Evolutionary conservation across 2,797 vertebrate species (phyloP).

Genomic region (Tragelaphus eurycerus): DNA sequence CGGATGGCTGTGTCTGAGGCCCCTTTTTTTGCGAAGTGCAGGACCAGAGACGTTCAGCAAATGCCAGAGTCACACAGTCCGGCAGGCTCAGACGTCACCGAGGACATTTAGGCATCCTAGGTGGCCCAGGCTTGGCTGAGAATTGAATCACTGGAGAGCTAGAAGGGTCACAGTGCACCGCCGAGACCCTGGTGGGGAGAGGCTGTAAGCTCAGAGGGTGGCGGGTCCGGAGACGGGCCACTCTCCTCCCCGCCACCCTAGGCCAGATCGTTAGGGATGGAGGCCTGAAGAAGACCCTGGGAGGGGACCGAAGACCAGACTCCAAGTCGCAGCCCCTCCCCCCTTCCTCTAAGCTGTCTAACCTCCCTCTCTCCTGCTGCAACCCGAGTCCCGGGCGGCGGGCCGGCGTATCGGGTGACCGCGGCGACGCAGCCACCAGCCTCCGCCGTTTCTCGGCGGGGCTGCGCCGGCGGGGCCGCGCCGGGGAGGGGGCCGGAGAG

Average conservation of each 20-base stretch:
- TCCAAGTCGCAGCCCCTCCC: slow-evolving; percentile 53
- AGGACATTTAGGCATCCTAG: not conserved
- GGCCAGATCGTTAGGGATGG: not conserved
- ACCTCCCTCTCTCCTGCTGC: slow-evolving; percentile 65
- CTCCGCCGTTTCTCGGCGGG: slow-evolving; percentile 53
- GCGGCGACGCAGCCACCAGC: slow-evolving; percentile 71
- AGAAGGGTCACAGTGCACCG: not conserved
- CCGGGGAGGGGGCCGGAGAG: slow-evolving; percentile 58
- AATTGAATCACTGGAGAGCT: not conserved
- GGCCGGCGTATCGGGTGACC: slow-evolving; percentile 71
- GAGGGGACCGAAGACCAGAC: not conserved
- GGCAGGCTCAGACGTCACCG: not conserved
- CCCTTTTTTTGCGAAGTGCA: not conserved
- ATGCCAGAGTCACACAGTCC: slow-evolving; percentile 42
- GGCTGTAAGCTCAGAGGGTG: not conserved
- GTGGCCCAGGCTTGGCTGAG: not conserved
- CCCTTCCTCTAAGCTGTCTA: slow-evolving; percentile 23
- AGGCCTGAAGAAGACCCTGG: not conserved
- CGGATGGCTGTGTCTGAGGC: not conserved
- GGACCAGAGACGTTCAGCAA: slow-evolving; percentile 43
- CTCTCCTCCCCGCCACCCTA: not conserved
- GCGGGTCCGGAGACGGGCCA: not conserved
- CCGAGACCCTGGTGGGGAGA: not conserved
- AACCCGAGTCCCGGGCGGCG: slow-evolving; percentile 73
- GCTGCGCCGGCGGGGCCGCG: slow-evolving; percentile 71